phyloP scores from a whole-genome alignment of 1,140 invertebrate genomes.

The Lepidurus apus region DNA sequence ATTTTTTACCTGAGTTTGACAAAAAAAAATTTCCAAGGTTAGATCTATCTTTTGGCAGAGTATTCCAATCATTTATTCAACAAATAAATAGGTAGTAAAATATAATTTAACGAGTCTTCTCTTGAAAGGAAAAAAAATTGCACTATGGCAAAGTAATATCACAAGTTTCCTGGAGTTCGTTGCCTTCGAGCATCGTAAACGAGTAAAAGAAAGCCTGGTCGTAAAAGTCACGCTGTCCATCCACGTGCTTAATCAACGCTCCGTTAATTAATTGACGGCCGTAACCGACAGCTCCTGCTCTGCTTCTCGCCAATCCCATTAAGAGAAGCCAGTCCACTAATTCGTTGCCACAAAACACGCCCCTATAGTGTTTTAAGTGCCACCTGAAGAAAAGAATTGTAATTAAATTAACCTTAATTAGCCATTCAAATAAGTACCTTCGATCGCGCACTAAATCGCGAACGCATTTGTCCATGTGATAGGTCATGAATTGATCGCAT shows the following conservation, averaged over 20 bases:
- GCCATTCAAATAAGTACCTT: conserved; percentile 46
- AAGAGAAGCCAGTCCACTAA: conserved; percentile 80
- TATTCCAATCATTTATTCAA: not conserved
- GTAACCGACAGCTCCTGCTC: conserved; percentile 70
- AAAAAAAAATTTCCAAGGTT: too few relatives aligned
- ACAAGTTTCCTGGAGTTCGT: not conserved
- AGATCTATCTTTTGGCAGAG: not conserved
- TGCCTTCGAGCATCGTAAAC: conserved; percentile 35
- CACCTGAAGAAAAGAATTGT: conserved; percentile 48
- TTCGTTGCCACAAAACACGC: conserved; percentile 74
- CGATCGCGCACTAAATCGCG: conserved; percentile 69
- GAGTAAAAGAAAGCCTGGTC: conserved; percentile 51
- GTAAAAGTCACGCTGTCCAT: conserved; percentile 70
- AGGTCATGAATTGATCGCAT: conserved; percentile 80
- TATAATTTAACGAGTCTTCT: not conserved
- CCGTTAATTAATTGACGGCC: conserved; percentile 74
- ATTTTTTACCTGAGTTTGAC: not conserved
- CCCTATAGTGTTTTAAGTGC: conserved; percentile 64
- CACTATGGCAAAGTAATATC: not conserved
- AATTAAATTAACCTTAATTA: not conserved
- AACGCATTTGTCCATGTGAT: conserved; percentile 74
- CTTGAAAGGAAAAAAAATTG: not conserved
- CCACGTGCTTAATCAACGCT: conserved; percentile 72
- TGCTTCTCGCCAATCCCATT: conserved; percentile 66
- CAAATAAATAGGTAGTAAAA: not conserved